Base-by-base conservation (phyloP, 2,113 vertebrate genomes). In the Amblyopsis rosae region DNA sequence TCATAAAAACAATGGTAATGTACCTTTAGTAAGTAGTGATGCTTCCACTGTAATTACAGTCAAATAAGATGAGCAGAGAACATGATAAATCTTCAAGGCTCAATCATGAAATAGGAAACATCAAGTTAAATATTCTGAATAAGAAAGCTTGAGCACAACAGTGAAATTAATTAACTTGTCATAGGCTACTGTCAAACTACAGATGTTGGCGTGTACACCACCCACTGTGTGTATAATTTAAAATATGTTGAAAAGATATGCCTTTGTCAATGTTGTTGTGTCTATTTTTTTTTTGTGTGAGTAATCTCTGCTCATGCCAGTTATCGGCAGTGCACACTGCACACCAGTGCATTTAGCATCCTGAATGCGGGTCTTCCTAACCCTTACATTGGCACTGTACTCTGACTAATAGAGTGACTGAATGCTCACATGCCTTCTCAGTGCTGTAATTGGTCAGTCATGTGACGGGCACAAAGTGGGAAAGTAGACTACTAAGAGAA, bases 361-460 rank as follows among this genome's bases (percentile, higher is more conserved):
- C 13, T 50, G 35, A 74, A 69, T 54, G 67, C 79, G 53, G 13
- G 69, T 33, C 13, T 54, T 15, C 51, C 51, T 54, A 54, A 54
- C 51, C n/a, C n/a, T 65, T 70, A 59, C 19, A 72, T 58, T 66
- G 48, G 48, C 61, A 66, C 41, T 63, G 64, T n/a, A 56, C 54
- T 55, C 65, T 72, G 66, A 55, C 51, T 62, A 45, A 46, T 12
- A 54, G 55, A 79, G 68, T 56, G 57, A 15, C 4, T 41, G 35
- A 41, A 41, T 66, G 75, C 72, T 72, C 45, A 64, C 67, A 78
- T 75, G 75, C 57, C 75, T 80, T 49, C 56, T 79, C 73, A 13
- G 72, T 4, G 6, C 84, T 69, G 75, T 89, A 89, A 90, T 89
- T 90, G 88, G 83, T 73, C 48, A 79, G 81, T 71, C 75, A 76